These are phyloP conservation scores for Thunnus maccoyii DNA, from an alignment of 2,113 vertebrate genomes.

Conservation along the genomic window DNA sequence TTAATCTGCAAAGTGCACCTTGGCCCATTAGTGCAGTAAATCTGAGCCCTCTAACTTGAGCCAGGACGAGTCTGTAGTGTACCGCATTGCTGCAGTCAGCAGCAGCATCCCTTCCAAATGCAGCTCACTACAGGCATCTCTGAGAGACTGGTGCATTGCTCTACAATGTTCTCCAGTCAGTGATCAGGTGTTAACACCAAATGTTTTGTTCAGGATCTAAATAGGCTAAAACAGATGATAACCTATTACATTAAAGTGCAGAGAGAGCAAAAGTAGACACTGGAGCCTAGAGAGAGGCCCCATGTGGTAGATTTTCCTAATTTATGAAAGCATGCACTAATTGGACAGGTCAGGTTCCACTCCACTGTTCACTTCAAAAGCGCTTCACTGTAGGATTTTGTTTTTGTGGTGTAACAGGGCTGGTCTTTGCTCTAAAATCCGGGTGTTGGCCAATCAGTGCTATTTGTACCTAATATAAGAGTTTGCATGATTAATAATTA, in stretches of 20 bases:
- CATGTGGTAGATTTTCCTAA: conserved; percentile 20
- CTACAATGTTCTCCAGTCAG: conserved; percentile 14
- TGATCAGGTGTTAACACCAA: conserved; percentile 14
- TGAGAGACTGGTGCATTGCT: conserved; percentile 70
- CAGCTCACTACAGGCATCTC: conserved; percentile 68
- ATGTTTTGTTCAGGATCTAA: conserved; percentile 22
- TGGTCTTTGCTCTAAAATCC: not conserved
- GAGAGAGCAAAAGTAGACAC: not conserved
- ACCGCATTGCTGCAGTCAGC: conserved; percentile 83
- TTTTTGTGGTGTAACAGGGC: not conserved
- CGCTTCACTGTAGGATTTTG: not conserved
- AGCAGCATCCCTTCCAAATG: conserved; percentile 61
- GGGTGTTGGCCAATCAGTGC: not conserved
- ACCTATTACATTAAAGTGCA: conserved; percentile 5
- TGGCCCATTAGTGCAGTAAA: conserved; percentile 77
- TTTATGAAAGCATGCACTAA: conserved; percentile 27
- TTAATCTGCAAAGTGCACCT: conserved; percentile 77
- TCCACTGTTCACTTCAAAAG: not conserved
- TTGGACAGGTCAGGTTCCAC: conserved; percentile 13
- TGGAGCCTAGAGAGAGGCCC: not conserved
- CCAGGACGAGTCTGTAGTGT: conserved; percentile 69
- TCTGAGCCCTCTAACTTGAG: conserved; percentile 75
- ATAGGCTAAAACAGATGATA: conserved; percentile 24
- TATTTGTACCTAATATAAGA: no score
- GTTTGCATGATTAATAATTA: no score